A percentile compares a stretch with the other conserved stretches of the same genome.
Conservation (phyloP, 53 echinoderm and acorn worm genomes). For the Paracentrotus lividus region DNA sequence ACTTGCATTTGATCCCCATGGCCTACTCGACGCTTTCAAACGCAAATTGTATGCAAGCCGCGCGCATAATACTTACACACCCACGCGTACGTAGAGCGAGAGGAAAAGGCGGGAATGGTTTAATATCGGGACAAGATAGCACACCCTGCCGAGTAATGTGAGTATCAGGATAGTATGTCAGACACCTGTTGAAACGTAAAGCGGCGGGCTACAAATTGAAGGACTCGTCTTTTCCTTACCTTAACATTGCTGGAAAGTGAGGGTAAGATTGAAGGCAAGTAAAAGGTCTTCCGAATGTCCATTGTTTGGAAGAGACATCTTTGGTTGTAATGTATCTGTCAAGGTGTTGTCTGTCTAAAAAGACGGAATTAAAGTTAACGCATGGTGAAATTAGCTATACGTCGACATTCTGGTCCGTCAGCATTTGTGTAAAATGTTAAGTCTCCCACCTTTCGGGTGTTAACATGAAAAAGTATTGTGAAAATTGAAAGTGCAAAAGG, state of each 20-base stretch:
- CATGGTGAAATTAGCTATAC: too few species aligned
- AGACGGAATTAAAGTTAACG: too few species aligned
- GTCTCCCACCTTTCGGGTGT: too few species aligned
- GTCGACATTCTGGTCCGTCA: too few species aligned
- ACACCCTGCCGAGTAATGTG: conserved; percentile 33
- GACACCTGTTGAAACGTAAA: conserved; percentile 64
- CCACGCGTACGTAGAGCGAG: background rate
- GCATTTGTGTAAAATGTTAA: too few species aligned
- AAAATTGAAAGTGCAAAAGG: too few species aligned
- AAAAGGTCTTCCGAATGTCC: background rate
- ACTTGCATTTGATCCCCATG: background rate
- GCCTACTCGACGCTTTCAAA: background rate
- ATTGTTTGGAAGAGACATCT: too few species aligned
- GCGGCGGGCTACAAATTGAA: conserved; percentile 19
- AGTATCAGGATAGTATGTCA: conserved; percentile 50
- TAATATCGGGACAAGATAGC: conserved; percentile 38
- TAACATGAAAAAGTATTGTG: too few species aligned
- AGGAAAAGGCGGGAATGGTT: conserved; percentile 15
- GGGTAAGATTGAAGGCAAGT: background rate
- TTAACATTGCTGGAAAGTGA: background rate
- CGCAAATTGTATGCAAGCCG: background rate
- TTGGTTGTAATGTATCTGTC: too few species aligned
- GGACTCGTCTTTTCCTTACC: background rate
- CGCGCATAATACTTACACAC: background rate
- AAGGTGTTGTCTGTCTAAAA: too few species aligned